Percentiles rank a stretch among this genome's conserved stretches.
Evolutionary conservation across 2,888 invertebrate genomes (phyloP).

Genomic region (Heteropelma amictum): DNA sequence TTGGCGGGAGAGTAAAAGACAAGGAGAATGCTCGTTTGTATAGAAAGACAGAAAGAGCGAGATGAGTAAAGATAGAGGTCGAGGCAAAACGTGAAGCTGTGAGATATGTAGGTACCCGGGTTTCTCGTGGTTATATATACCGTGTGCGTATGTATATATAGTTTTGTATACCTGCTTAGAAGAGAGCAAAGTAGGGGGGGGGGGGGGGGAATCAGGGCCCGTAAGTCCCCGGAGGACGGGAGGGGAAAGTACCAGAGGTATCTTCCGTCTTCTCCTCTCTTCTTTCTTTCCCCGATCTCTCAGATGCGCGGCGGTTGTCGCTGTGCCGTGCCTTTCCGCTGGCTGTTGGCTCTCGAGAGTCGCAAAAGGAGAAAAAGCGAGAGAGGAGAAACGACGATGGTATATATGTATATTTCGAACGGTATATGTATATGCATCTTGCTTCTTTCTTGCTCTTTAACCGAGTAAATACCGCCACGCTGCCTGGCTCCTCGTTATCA

Average conservation of each 20-base stretch:
- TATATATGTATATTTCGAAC: not conserved
- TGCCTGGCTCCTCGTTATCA: slow-evolving; percentile 43
- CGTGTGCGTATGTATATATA: too few species aligned
- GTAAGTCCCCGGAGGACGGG: slow-evolving; percentile 7
- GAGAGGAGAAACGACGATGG: slow-evolving; percentile 29
- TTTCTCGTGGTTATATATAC: slow-evolving; percentile 15
- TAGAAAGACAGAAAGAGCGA: slow-evolving; percentile 3
- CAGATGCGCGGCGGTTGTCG: slow-evolving; percentile 14
- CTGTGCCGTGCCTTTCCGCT: slow-evolving; percentile 18
- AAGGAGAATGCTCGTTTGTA: not conserved
- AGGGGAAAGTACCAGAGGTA: slow-evolving; percentile 52
- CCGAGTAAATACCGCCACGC: slow-evolving; percentile 18
- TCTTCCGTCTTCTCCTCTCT: slow-evolving; percentile 34
- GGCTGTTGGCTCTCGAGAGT: slow-evolving; percentile 21
- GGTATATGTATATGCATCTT: not conserved
- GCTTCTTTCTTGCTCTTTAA: not conserved
- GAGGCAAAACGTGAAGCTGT: slow-evolving; percentile 10
- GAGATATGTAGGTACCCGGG: slow-evolving; percentile 31
- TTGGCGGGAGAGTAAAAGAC: not conserved
- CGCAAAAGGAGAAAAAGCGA: slow-evolving; percentile 16
- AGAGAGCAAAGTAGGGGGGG: slow-evolving; percentile 42
- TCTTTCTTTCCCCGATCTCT: not conserved
- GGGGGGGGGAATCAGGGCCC: slow-evolving; percentile 19
- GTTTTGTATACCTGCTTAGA: slow-evolving; percentile 50
- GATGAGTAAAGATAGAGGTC: slow-evolving; percentile 28